A percentile compares a stretch with the other conserved stretches of the same genome.
Conservation (phyloP, 2,797 vertebrate genomes). For the Acestrorhynchus altus region DNA sequence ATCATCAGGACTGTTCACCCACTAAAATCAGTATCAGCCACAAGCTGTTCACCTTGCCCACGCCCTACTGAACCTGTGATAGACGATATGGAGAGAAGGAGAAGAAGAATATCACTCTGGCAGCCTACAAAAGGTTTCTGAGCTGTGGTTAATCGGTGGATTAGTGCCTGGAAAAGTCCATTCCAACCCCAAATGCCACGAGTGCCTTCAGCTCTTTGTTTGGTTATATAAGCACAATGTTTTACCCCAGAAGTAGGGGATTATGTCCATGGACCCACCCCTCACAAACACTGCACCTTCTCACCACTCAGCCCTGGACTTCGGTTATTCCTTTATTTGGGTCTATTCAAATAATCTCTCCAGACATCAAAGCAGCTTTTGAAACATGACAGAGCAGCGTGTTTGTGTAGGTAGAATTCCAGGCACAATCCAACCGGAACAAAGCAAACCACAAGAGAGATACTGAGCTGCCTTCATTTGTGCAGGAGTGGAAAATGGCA, state of each 20-base stretch:
- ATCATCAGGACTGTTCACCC: too few species aligned
- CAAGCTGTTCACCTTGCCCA: too few species aligned
- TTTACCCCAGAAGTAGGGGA: slow-evolving; percentile 63
- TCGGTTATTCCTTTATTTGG: slow-evolving; percentile 33
- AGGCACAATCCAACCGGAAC: slow-evolving; percentile 1
- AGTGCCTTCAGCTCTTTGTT: slow-evolving; percentile 63
- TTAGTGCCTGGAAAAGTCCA: slow-evolving; percentile 77
- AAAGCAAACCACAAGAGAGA: slow-evolving; percentile 6
- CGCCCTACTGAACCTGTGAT: background rate
- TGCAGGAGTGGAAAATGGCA: slow-evolving; percentile 18
- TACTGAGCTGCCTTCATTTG: background rate
- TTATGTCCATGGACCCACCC: slow-evolving; percentile 59
- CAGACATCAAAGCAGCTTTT: slow-evolving; percentile 20
- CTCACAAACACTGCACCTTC: background rate
- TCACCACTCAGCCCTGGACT: background rate
- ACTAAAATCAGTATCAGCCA: too few species aligned
- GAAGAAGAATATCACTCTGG: background rate
- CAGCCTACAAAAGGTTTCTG: slow-evolving; percentile 57
- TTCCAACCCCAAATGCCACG: slow-evolving; percentile 66
- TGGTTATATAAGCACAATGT: slow-evolving; percentile 70
- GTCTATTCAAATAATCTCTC: slow-evolving; percentile 19
- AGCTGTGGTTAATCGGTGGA: slow-evolving; percentile 67
- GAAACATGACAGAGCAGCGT: slow-evolving; percentile 8
- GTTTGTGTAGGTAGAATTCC: slow-evolving; percentile 17
- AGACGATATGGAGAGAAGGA: slow-evolving; percentile 5